Evolutionary conservation across 2,888 invertebrate genomes (phyloP).

Genomic region (Cremastinae sp.): DNA sequence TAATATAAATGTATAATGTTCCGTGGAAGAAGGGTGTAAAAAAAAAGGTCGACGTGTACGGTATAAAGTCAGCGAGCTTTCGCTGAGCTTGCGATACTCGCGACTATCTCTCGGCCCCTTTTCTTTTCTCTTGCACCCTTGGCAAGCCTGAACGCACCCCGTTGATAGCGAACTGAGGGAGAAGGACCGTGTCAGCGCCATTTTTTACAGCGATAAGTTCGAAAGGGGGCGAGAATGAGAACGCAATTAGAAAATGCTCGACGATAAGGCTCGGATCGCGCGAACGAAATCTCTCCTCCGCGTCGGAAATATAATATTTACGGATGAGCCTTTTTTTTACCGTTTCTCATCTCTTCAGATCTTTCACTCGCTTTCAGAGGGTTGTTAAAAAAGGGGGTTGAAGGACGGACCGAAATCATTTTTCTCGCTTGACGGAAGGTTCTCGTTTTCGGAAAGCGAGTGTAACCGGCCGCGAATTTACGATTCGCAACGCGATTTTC

Average conservation of each 20-base stretch:
- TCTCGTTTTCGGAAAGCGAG: too few relatives aligned
- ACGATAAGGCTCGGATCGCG: slow-evolving; percentile 73
- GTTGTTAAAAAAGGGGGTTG: too few relatives aligned
- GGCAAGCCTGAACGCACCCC: slow-evolving; percentile 25
- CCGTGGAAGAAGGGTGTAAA: slow-evolving; percentile 11
- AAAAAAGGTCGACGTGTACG: slow-evolving; percentile 33
- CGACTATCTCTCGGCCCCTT: slow-evolving; percentile 49
- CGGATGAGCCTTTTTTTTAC: too few relatives aligned
- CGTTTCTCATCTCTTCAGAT: too few relatives aligned
- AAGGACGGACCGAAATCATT: too few relatives aligned
- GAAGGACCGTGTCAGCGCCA: slow-evolving; percentile 70
- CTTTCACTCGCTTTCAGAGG: too few relatives aligned
- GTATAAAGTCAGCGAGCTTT: slow-evolving; percentile 49
- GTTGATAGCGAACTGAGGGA: slow-evolving; percentile 65
- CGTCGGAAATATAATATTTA: background rate
- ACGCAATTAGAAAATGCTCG: slow-evolving; percentile 73
- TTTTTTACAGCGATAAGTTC: slow-evolving; percentile 74
- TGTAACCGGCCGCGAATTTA: too few relatives aligned
- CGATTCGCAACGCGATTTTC: too few relatives aligned
- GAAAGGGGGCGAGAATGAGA: slow-evolving; percentile 65
- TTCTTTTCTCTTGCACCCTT: slow-evolving; percentile 33
- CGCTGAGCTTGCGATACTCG: slow-evolving; percentile 48
- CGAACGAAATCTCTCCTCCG: background rate
- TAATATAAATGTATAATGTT: slow-evolving; percentile 17
- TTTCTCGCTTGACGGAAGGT: too few relatives aligned